Evolutionary conservation across 1,140 invertebrate genomes (phyloP).

Genomic region (Aphaenogaster rudis): DNA sequence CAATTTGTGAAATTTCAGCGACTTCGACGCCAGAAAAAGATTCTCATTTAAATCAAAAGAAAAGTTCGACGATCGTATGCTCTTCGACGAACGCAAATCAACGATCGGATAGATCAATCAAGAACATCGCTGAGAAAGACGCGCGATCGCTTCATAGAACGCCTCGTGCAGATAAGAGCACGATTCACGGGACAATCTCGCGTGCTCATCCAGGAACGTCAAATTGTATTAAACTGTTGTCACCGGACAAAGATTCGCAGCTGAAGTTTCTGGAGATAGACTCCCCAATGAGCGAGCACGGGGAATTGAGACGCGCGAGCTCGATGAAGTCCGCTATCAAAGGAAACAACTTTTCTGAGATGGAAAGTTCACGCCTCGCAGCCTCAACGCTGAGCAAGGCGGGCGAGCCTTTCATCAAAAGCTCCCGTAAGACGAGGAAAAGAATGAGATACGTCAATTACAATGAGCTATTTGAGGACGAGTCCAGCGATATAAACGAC

Average conservation of each 20-base stretch:
- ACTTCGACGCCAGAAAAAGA: conserved; percentile 6
- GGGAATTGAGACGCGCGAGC: no score
- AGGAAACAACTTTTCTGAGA: conserved; percentile 33
- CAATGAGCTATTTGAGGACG: neutral
- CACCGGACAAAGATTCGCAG: conserved; percentile 69
- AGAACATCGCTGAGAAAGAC: no score
- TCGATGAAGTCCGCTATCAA: neutral
- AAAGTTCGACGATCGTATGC: neutral
- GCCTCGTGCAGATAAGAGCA: neutral
- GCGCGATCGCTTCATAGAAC: neutral
- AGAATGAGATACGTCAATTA: neutral
- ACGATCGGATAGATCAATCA: neutral
- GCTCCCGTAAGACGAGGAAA: conserved; percentile 6
- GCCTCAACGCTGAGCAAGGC: neutral
- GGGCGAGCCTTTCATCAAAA: neutral
- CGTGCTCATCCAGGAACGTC: neutral
- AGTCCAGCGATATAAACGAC: neutral
- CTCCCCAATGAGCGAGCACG: neutral
- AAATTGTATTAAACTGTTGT: conserved; percentile 55
- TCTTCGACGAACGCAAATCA: neutral
- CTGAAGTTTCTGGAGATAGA: conserved; percentile 53
- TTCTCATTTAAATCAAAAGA: neutral
- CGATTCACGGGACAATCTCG: neutral
- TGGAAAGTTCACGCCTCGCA: neutral
- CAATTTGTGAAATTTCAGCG: neutral